phyloP scores from a whole-genome alignment of 1,140 invertebrate species.

The Rhopalosiphum padi region DNA sequence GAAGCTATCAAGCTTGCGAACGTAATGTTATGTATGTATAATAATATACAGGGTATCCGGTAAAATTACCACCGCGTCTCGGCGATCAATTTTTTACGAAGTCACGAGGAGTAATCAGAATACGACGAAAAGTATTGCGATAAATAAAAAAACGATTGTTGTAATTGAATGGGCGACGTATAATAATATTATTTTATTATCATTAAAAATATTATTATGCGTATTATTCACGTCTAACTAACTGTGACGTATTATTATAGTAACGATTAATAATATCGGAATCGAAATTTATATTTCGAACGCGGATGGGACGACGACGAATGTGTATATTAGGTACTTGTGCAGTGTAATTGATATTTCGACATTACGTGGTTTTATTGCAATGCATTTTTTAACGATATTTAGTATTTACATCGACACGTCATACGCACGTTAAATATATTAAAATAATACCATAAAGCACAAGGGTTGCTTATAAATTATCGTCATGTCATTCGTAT shows the following conservation, averaged over 20 bases:
- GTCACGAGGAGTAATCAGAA: background rate
- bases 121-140: background rate
- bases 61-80: background rate
- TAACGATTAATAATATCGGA: background rate
- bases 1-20: background rate
- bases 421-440: background rate
- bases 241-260: background rate
- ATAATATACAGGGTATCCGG: background rate
- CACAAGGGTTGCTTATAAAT: background rate
- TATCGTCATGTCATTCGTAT: background rate
- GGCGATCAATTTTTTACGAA: background rate
- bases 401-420: background rate
- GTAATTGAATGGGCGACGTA: background rate
- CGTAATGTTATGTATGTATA: background rate
- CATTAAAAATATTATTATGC: background rate
- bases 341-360: background rate
- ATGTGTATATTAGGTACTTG: background rate
- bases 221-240: background rate
- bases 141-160: background rate
- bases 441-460: background rate
- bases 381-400: background rate
- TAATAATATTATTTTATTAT: conserved; percentile 21
- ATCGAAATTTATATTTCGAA: background rate
- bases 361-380: background rate
- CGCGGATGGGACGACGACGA: background rate